Evolutionary conservation across 2,113 vertebrate species (phyloP).

Genomic region (Chaetodon trifascialis): DNA sequence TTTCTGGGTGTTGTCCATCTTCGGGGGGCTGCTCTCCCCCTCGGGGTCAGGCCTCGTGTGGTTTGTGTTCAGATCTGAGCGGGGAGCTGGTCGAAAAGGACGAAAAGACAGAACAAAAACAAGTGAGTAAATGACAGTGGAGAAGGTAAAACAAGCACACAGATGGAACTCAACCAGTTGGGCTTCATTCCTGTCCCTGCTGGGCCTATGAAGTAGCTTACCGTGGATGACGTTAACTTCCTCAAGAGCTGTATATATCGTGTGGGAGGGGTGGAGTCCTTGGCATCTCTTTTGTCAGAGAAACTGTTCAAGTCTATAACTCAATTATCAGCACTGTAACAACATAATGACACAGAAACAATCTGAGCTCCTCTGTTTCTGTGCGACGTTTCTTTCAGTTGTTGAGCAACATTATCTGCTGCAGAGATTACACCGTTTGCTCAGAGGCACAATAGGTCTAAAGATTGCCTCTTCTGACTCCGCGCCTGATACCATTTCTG

Average conservation of each 20-base stretch:
- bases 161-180: slow-evolving; percentile 63
- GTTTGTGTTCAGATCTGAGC: slow-evolving; percentile 52
- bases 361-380: neutral
- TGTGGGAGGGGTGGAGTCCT: slow-evolving; percentile 33
- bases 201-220: slow-evolving; percentile 10
- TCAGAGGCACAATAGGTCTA: slow-evolving; percentile 21
- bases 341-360: slow-evolving; percentile 21
- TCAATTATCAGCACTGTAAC: neutral
- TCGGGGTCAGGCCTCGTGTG: slow-evolving; percentile 67
- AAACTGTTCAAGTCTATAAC: neutral
- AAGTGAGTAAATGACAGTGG: slow-evolving; percentile 37
- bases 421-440: slow-evolving; percentile 30
- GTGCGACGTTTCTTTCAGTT: slow-evolving; percentile 13
- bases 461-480: neutral
- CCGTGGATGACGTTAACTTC: slow-evolving; percentile 44
- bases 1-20: slow-evolving; percentile 48
- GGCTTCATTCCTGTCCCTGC: slow-evolving; percentile 72
- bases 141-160: slow-evolving; percentile 17
- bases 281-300: neutral
- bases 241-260: slow-evolving; percentile 2
- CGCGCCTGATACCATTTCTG: slow-evolving; percentile 20
- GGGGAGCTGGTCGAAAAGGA: slow-evolving; percentile 60
- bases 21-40: slow-evolving; percentile 71
- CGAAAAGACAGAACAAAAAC: slow-evolving; percentile 37
- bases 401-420: slow-evolving; percentile 28